Evolutionary conservation across 2,797 vertebrate genomes (phyloP).

Genomic region (Spheniscus humboldti): DNA sequence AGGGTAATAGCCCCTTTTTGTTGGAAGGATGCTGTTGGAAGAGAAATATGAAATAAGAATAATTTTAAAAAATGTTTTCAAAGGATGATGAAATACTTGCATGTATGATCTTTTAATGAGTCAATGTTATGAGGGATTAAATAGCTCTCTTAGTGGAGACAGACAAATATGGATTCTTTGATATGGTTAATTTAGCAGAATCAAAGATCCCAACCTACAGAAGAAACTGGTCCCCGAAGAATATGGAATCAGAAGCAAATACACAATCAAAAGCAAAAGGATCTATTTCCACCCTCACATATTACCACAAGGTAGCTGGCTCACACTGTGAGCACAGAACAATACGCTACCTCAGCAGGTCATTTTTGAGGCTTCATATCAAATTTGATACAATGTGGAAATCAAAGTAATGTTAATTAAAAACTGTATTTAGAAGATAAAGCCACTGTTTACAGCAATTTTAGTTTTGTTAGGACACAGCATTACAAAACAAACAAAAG

Average conservation of each 20-base stretch:
- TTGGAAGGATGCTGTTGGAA: not conserved
- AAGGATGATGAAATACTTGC: not conserved
- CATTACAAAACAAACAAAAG: not conserved
- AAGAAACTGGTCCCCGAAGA: not conserved
- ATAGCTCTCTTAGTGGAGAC: not conserved
- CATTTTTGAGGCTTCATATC: not conserved
- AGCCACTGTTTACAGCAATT: not conserved
- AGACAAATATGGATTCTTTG: not conserved
- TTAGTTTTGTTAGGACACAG: not conserved
- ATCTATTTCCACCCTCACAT: not conserved
- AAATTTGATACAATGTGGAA: not conserved
- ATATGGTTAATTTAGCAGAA: not conserved
- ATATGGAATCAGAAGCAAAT: not conserved
- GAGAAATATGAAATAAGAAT: not conserved
- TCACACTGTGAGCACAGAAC: not conserved
- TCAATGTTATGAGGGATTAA: not conserved
- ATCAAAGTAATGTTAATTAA: not conserved
- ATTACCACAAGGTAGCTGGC: not conserved
- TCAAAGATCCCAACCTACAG: not conserved
- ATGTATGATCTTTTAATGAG: not conserved
- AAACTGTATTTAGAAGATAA: not conserved
- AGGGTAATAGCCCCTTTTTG: not conserved
- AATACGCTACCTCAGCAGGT: not conserved
- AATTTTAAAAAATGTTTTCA: not conserved
- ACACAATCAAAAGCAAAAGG: not conserved